These are phyloP conservation scores for Mesocentrotus franciscanus DNA, from an alignment of 53 echinoderm and acorn worm genomes.

Conservation along the genomic window DNA sequence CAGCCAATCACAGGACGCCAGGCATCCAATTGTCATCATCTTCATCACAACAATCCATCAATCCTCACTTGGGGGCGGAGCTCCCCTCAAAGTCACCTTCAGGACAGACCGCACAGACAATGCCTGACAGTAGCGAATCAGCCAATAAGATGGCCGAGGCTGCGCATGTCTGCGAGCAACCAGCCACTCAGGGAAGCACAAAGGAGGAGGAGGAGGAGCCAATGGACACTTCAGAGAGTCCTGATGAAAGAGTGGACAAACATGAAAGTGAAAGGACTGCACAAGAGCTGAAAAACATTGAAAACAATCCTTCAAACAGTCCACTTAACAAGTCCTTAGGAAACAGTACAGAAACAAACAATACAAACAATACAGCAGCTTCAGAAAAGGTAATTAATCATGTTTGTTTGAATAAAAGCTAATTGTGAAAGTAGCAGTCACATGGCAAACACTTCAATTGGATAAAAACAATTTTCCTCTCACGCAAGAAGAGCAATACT, in stretches of 20 bases:
- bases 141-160: slow-evolving; percentile 11
- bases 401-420: not conserved
- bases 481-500: not conserved
- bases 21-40: not conserved
- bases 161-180: not conserved
- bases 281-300: slow-evolving; percentile 6
- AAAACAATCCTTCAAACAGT: not conserved
- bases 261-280: slow-evolving; percentile 17
- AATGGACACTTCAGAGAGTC: slow-evolving; percentile 67
- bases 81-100: not conserved
- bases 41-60: not conserved
- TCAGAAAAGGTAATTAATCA: slow-evolving; percentile 41
- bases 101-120: not conserved
- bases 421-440: not conserved
- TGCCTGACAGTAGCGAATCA: not conserved
- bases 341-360: slow-evolving; percentile 22
- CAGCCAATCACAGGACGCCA: slow-evolving; percentile 29
- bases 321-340: not conserved
- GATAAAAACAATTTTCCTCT: not conserved
- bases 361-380: slow-evolving; percentile 5
- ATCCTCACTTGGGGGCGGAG: not conserved
- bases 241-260: not conserved
- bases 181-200: slow-evolving; percentile 52
- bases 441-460: not conserved
- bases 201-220: slow-evolving; percentile 70